Evolutionary conservation across 2,888 invertebrate genomes (phyloP), one percentile per base, ranked within the genome.

Genomic region (Hyposoter didymator): DNA sequence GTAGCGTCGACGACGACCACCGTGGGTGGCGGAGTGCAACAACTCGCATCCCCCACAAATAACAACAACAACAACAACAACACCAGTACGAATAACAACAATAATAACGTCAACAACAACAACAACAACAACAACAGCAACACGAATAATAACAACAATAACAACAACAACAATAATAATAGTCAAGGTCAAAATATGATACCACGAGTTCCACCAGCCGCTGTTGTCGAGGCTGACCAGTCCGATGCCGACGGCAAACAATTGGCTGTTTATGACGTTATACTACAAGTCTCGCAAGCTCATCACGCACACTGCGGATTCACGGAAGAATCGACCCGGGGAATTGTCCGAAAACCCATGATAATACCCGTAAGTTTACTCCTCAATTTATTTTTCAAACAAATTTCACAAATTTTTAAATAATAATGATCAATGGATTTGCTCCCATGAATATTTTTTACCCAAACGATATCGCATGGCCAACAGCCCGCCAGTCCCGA

Each of bases 271-370:
- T 97, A 97, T 93, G 97, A 97, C 94, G 95, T 97, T 90, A 97
- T 97, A 90, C 95, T 97, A 90, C 96, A 96, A 91, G 96, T 98
- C 69, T 96, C 97, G 8, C 96, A 96, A 92, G 98, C 99, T 7
- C 98, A 99, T 94, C 97, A 97, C 90, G 96, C 96, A 89, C 97
- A 98, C 94, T 98, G 98, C 94, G 96, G 97, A 86, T 98, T 98
- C 94, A 98, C 97, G 28, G 98, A 98, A 90, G 98, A 98, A 91
- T 96, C 97, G 89, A 96, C 97, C 73, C 94, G 96, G 90, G 95
- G 95, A 88, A 94, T 97, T 87, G 95, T 96, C 88, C 95, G 96
- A 92, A 96, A 96, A 92, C 97, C 97, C 70, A 95, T 97, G 89
- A 95, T 96, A 84, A 95, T 96, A 93, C 95, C 95, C 90, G 94